Percentiles rank a stretch among this genome's conserved stretches.
phyloP scores from a whole-genome alignment of 2,888 invertebrate genomes.

The Trissonchulus latispiculum region DNA sequence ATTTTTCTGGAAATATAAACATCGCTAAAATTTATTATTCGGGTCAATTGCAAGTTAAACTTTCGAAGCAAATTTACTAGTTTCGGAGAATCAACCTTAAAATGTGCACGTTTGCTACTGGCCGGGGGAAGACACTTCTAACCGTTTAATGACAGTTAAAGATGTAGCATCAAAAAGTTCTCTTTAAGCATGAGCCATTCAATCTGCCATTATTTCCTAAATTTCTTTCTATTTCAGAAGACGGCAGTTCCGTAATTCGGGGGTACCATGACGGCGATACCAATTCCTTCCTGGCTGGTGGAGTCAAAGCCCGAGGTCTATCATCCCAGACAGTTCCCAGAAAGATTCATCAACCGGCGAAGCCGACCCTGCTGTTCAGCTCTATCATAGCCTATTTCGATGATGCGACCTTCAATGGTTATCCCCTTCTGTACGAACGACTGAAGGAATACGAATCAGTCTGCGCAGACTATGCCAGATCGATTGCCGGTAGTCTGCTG shows the following conservation, averaged over 20 bases:
- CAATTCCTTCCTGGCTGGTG: constrained; percentile 45
- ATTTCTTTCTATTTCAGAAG: constrained; percentile 21
- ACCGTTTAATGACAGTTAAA: too few species aligned
- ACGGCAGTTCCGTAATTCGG: constrained; percentile 36
- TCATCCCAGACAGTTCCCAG: constrained; percentile 49
- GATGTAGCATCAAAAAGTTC: too few species aligned
- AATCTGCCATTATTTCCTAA: neutral
- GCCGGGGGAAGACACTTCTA: too few species aligned
- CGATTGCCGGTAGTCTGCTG: too few species aligned
- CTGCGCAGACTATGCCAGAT: too few species aligned
- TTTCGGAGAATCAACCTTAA: too few species aligned
- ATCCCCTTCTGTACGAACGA: neutral
- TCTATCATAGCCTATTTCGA: constrained; percentile 40
- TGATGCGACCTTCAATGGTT: neutral
- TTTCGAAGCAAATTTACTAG: too few species aligned
- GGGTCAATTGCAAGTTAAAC: too few species aligned
- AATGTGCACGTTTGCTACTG: too few species aligned
- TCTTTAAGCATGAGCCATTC: too few species aligned
- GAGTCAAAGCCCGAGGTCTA: constrained; percentile 49
- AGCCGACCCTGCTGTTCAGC: constrained; percentile 40
- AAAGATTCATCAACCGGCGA: neutral
- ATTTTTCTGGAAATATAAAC: too few species aligned
- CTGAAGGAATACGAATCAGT: neutral
- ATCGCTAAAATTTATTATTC: too few species aligned
- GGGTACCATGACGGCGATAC: constrained; percentile 41